Conservation (phyloP, 2,888 invertebrate species). For the Ernsta delagoae region DNA sequence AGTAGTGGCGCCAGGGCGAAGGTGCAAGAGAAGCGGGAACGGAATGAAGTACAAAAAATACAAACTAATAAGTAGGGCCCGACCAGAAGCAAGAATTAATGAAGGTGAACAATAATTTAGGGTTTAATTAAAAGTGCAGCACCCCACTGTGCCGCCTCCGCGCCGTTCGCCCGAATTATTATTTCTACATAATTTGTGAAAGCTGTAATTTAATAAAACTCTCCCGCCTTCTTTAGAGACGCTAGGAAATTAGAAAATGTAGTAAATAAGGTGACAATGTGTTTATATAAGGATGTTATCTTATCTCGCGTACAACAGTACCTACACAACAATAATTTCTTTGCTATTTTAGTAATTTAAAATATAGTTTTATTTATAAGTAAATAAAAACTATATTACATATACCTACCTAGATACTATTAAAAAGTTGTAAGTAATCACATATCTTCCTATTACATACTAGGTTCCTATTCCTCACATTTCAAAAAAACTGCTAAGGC, state of each 20-base stretch:
- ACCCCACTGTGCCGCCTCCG: conserved; percentile 72
- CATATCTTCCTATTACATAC: too few species aligned
- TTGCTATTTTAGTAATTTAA: too few species aligned
- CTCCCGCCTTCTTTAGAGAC: conserved; percentile 49
- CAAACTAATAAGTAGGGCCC: conserved; percentile 79
- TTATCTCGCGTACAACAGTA: too few species aligned
- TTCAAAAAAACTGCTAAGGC: too few species aligned
- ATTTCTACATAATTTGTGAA: conserved; percentile 81
- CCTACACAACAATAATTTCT: too few species aligned
- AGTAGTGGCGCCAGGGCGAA: too few species aligned
- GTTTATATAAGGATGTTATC: conserved; percentile 15
- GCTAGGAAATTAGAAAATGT: conserved; percentile 50
- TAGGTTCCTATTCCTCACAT: too few species aligned
- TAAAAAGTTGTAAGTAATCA: too few species aligned
- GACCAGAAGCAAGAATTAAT: conserved; percentile 82
- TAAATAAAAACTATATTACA: too few species aligned
- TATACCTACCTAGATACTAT: too few species aligned
- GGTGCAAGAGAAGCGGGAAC: conserved; percentile 47
- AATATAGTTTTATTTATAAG: too few species aligned
- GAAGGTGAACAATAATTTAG: conserved; percentile 85
- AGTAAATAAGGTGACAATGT: conserved; percentile 43
- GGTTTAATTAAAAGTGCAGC: conserved; percentile 84
- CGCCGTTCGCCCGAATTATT: conserved; percentile 65
- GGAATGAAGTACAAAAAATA: conserved; percentile 72
- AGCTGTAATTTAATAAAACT: conserved; percentile 81